These are phyloP conservation scores for Bimastos eiseni DNA, from an alignment of 2,888 invertebrate genomes.

Conservation along the genomic window DNA sequence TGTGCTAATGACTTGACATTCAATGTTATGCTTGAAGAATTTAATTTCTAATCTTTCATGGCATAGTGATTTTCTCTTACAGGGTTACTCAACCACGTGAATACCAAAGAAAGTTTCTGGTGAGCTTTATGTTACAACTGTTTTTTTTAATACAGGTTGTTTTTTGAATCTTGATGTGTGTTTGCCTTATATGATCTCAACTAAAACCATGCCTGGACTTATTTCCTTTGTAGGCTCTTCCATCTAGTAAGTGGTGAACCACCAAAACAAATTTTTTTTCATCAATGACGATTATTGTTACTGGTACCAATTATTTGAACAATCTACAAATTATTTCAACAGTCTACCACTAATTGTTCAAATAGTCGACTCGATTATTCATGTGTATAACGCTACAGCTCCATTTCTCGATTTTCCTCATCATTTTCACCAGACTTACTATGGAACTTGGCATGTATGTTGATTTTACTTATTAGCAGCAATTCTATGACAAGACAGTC, in stretches of 20 bases:
- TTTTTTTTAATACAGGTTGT: background rate
- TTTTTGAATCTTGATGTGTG: conserved; percentile 2
- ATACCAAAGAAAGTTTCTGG: conserved; percentile 75
- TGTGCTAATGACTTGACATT: background rate
- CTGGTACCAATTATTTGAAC: no score
- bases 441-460: background rate
- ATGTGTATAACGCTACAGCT: no score
- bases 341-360: no score
- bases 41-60: background rate
- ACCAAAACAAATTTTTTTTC: no score
- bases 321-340: no score
- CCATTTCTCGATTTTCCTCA: background rate
- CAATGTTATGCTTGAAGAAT: background rate
- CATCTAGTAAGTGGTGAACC: no score
- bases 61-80: conserved; percentile 28
- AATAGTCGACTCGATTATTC: no score
- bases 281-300: no score
- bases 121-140: conserved; percentile 43
- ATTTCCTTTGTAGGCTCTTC: background rate
- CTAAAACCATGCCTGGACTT: background rate
- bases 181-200: background rate
- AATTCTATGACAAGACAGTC: no score
- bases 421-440: background rate
- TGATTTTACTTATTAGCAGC: background rate
- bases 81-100: conserved; percentile 78